Percentiles rank a stretch among this genome's conserved stretches.
Conservation (phyloP, 2,797 vertebrate genomes). For the Gallinago stenura region DNA sequence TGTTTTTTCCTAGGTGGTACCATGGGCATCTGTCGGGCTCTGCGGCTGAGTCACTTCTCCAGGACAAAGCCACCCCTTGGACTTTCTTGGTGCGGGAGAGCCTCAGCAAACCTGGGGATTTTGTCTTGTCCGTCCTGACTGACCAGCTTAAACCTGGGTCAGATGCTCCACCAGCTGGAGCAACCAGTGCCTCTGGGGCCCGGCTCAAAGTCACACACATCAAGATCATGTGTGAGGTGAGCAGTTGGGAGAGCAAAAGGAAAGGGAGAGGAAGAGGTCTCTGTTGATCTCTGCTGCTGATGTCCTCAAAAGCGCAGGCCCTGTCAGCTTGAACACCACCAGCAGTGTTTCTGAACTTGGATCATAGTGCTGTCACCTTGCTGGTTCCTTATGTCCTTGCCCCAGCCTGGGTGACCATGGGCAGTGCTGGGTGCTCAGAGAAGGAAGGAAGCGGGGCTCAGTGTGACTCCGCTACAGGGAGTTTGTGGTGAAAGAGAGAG, state of each 20-base stretch:
- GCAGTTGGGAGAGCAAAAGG: background rate
- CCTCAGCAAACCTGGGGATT: constrained; percentile 95
- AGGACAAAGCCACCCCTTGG: constrained; percentile 85
- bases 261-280: background rate
- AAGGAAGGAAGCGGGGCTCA: background rate
- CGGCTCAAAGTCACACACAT: constrained; percentile 90
- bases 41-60: constrained; percentile 90
- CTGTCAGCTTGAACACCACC: background rate
- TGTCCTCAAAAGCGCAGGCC: background rate
- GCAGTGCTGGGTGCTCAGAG: background rate
- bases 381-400: background rate
- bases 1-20: constrained; percentile 88
- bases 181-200: background rate
- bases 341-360: background rate
- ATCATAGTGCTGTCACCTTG: background rate
- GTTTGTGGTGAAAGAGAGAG: background rate
- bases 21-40: constrained; percentile 93
- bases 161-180: constrained; percentile 29
- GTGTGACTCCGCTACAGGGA: background rate
- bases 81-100: constrained; percentile 96
- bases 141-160: constrained; percentile 82
- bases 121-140: constrained; percentile 91
- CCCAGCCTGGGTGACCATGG: background rate
- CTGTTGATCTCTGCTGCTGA: background rate
- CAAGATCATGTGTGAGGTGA: constrained; percentile 94